Conservation (phyloP, 2,797 vertebrate species). For the Lutjanus argentimaculatus region DNA sequence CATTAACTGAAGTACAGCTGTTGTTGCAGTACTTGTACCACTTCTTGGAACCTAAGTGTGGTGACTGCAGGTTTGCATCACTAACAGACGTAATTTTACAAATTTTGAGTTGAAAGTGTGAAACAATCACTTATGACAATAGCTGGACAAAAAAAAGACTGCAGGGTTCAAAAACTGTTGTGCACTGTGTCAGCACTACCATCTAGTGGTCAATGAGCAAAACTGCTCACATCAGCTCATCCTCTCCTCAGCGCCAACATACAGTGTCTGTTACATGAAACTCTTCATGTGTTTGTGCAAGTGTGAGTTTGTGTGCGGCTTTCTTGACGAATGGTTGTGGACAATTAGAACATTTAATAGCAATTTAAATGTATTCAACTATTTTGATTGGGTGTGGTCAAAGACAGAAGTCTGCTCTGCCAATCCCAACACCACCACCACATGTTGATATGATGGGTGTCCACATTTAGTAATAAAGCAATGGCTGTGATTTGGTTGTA, state of each 20-base stretch:
- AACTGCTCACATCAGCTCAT: neutral
- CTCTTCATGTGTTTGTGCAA: neutral
- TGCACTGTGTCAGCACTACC: slow-evolving; percentile 14
- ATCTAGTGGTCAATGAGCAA: slow-evolving; percentile 50
- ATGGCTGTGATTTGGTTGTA: too few species aligned
- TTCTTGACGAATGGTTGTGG: neutral
- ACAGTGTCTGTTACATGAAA: too few species aligned
- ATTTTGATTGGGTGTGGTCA: neutral
- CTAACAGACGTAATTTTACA: neutral
- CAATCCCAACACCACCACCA: too few species aligned
- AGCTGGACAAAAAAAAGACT: neutral
- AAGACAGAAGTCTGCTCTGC: neutral
- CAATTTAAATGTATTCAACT: neutral
- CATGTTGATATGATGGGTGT: too few species aligned
- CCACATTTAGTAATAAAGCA: too few species aligned
- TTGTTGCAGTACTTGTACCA: neutral
- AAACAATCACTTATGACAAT: neutral
- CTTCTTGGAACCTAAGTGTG: neutral
- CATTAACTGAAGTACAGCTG: slow-evolving; percentile 5
- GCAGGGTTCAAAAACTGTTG: too few species aligned
- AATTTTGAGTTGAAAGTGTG: neutral
- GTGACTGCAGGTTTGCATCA: neutral
- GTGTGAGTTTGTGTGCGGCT: neutral
- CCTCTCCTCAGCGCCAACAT: neutral
- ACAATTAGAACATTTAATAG: neutral